Conservation (phyloP, 1,140 invertebrate species). For the Cydia amplana region DNA sequence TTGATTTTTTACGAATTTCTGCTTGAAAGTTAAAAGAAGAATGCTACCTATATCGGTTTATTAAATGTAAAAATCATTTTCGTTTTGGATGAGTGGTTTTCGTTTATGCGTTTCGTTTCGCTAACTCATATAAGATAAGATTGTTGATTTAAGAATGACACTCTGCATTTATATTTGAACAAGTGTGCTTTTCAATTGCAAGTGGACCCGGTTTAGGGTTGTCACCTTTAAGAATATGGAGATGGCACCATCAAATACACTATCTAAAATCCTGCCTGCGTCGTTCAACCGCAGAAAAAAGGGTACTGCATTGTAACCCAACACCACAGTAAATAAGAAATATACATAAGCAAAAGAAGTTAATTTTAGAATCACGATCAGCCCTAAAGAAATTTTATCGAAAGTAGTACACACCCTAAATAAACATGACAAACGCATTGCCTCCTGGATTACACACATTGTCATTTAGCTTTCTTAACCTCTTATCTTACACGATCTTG, state of each 20-base stretch:
- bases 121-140: neutral
- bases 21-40: too few species aligned
- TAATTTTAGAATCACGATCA: neutral
- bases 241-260: neutral
- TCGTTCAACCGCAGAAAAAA: too few species aligned
- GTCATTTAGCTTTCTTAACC: neutral
- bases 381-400: slow-evolving; percentile 11
- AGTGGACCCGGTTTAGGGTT: slow-evolving; percentile 2
- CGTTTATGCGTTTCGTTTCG: neutral
- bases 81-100: neutral
- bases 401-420: slow-evolving; percentile 16
- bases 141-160: neutral
- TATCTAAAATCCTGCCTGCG: too few species aligned
- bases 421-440: slow-evolving; percentile 20
- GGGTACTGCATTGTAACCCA: neutral
- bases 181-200: slow-evolving; percentile 6
- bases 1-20: too few species aligned
- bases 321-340: neutral
- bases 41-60: too few species aligned
- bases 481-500: neutral
- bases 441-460: slow-evolving; percentile 28
- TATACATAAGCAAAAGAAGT: neutral
- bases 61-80: neutral
- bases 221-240: neutral
- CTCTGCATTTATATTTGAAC: slow-evolving; percentile 1